Evolutionary conservation across 2,797 vertebrate species (phyloP).

Genomic region (Tachyglossus aculeatus): DNA sequence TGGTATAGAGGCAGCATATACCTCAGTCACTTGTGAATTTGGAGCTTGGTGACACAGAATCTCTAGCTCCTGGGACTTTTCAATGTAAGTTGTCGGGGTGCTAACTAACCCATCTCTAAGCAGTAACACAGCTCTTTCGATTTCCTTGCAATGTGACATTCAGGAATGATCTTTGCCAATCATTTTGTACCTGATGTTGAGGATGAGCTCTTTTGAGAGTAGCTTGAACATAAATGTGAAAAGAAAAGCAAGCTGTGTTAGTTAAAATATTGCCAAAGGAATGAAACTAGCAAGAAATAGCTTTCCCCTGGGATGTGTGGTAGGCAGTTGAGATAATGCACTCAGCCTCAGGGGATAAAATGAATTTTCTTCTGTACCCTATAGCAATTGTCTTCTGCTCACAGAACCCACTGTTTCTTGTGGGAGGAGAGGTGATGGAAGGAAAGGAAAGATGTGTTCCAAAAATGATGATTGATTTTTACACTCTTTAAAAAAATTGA

Average conservation of each 20-base stretch:
- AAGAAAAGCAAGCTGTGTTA: slow-evolving; percentile 7
- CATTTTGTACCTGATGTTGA: slow-evolving; percentile 5
- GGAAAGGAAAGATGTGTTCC: neutral
- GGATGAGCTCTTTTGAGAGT: slow-evolving; percentile 19
- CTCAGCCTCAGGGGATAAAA: neutral
- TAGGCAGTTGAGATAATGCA: slow-evolving; percentile 36
- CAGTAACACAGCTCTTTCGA: neutral
- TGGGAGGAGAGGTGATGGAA: neutral
- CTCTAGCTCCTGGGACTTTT: neutral
- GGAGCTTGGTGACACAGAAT: neutral
- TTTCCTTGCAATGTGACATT: neutral
- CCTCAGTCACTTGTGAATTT: neutral
- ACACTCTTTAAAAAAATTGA: too few species aligned
- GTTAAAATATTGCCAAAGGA: slow-evolving; percentile 22
- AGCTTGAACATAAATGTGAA: neutral
- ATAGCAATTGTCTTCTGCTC: neutral
- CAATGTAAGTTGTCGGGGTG: neutral
- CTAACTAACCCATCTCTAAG: neutral
- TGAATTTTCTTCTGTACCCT: neutral
- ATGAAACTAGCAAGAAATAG: slow-evolving; percentile 27
- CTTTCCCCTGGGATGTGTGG: slow-evolving; percentile 10
- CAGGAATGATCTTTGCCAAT: slow-evolving; percentile 6
- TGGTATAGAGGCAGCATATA: neutral
- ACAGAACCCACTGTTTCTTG: neutral
- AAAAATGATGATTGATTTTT: neutral